Conservation (phyloP, 2,797 vertebrate genomes). For the Ciconia nigra region DNA sequence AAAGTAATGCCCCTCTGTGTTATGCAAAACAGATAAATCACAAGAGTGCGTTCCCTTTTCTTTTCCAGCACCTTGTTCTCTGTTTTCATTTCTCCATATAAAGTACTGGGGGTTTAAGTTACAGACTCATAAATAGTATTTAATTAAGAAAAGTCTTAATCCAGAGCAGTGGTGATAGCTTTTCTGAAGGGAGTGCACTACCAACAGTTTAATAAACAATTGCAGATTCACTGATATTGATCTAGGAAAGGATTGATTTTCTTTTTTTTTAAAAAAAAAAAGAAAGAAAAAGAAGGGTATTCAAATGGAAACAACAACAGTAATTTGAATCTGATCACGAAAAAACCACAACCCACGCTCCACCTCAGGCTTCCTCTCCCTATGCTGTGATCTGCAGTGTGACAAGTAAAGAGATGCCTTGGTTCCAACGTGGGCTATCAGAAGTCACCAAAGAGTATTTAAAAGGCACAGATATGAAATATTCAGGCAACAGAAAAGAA, state of each 20-base stretch:
- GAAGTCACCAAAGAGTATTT: not conserved
- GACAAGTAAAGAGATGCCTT: not conserved
- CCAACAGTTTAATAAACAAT: not conserved
- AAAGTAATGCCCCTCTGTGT: not conserved
- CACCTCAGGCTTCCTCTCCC: not conserved
- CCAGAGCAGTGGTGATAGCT: not conserved
- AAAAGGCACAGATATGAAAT: not conserved
- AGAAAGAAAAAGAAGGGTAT: not conserved
- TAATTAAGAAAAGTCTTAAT: not conserved
- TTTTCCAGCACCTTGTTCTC: not conserved
- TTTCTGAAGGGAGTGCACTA: not conserved
- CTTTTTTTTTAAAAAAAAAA: no score
- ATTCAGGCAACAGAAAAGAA: not conserved
- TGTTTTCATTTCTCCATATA: not conserved
- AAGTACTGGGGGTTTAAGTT: not conserved
- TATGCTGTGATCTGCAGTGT: not conserved
- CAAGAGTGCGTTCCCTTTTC: not conserved
- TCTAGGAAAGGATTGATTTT: not conserved
- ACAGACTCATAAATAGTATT: not conserved
- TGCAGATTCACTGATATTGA: not conserved
- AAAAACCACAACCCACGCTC: not conserved
- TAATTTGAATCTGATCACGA: not conserved
- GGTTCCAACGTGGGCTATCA: not conserved
- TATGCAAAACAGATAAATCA: constrained; percentile 1
- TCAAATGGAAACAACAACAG: not conserved